Evolutionary conservation across 2,888 invertebrate genomes (phyloP), one percentile per base, ranked within the genome.

Genomic region (Tillus elongatus): DNA sequence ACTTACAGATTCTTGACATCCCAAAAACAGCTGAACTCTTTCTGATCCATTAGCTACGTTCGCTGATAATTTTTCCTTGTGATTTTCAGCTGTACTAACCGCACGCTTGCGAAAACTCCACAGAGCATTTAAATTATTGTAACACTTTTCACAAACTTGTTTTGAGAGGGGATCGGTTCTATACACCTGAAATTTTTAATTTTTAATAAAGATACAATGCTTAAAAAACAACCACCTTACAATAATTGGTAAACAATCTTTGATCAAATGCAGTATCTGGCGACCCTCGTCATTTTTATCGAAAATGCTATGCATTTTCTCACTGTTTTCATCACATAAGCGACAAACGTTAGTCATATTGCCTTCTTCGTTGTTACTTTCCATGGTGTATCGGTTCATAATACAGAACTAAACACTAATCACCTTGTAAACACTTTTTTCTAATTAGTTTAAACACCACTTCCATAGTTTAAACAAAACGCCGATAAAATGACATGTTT

Each of bases 141-240:
- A 56, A 44, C 64, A 65, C 30, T 50, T 52, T 42, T 59, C 57
- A 47, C 66, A 66, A 33, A 66, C 54, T 39, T 52, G 53, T 50
- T 66, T 66, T 24, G 64, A 59, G 40, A 65, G 44, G 27, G 64
- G 64, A 50, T 66, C 66, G 30, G 58, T 60, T 43, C 62, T 58
- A 47, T 63, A 64, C 38, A 66, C 58, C 66, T 66, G 47, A 27
- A 63, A 56, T 32, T n/a, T 29, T n/a, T 6, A 10, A 13, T 32
- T 32, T n/a, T 4, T 12, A 8, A 32, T 10, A 15, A 2, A 10
- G 3, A 13, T 33, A 10, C 10, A 16, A 33, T 14, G 10, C 9
- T 10, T 10, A 2, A 10, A 15, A 13, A n/a, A 33, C 33, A n/a
- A n/a, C 9, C 33, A n/a, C 26, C 63, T 63, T 51, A 66, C 66